These are phyloP conservation scores for Trichonephila inaurata DNA, from an alignment of 1,140 invertebrate genomes.

Conservation along the genomic window DNA sequence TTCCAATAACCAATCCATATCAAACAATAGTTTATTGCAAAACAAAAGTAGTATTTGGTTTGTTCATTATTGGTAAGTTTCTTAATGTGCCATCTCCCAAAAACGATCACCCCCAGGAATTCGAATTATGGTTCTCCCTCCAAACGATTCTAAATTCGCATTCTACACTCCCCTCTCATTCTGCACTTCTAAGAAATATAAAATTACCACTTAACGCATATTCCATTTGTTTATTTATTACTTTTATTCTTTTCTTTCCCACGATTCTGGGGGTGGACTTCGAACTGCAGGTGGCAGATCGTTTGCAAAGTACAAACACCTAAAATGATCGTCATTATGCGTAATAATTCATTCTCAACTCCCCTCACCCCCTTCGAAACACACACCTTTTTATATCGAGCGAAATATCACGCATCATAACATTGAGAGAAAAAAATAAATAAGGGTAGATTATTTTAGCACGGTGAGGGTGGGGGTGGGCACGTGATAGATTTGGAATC, in stretches of 20 bases:
- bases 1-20: too few species aligned
- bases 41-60: too few species aligned
- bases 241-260: conserved; percentile 9
- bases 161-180: neutral
- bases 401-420: conserved; percentile 68
- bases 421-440: conserved; percentile 25
- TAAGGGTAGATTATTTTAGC: neutral
- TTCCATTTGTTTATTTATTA: conserved; percentile 16
- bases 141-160: neutral
- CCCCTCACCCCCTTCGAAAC: neutral
- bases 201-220: conserved; percentile 28
- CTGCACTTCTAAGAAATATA: neutral
- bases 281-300: conserved; percentile 27
- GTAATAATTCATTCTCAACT: conserved; percentile 52
- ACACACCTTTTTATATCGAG: neutral
- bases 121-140: neutral
- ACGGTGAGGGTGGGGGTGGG: neutral
- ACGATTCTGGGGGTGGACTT: neutral
- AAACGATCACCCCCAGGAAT: too few species aligned
- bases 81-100: too few species aligned
- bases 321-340: conserved; percentile 66
- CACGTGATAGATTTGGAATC: conserved; percentile 63
- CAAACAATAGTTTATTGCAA: too few species aligned
- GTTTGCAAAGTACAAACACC: conserved; percentile 57
- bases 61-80: too few species aligned